Evolutionary conservation across 2,888 invertebrate species (phyloP).

Genomic region (Keiferia lycopersicella): DNA sequence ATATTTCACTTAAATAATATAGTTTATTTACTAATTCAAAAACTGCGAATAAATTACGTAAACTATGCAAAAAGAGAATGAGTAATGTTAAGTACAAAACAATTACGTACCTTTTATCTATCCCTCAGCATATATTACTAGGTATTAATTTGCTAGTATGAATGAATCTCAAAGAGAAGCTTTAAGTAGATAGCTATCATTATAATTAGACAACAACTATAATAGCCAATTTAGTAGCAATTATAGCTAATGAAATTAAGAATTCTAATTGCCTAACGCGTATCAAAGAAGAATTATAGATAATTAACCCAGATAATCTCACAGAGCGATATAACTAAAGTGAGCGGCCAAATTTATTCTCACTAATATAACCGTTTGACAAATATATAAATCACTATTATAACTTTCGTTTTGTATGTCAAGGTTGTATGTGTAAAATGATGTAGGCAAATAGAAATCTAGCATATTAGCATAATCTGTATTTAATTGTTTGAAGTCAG

Average conservation of each 20-base stretch:
- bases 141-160: too few species aligned
- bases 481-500: constrained; percentile 50
- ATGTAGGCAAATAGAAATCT: constrained; percentile 46
- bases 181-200: background rate
- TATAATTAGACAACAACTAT: background rate
- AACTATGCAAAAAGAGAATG: too few species aligned
- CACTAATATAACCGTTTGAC: constrained; percentile 32
- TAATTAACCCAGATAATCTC: background rate
- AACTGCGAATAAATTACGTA: too few species aligned
- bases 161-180: background rate
- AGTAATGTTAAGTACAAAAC: too few species aligned
- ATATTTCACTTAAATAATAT: too few species aligned
- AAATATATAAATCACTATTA: constrained; percentile 46
- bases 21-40: too few species aligned
- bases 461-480: constrained; percentile 59
- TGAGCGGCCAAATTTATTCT: constrained; percentile 12
- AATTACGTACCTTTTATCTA: too few species aligned
- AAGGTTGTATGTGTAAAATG: constrained; percentile 47
- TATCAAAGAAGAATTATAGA: constrained; percentile 13
- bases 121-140: too few species aligned
- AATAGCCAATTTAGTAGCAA: background rate
- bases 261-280: background rate
- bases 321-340: background rate
- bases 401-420: constrained; percentile 44
- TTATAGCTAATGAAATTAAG: constrained; percentile 14